Conservation (phyloP, 64 coral and sea anemone species). For the Montipora sp. region DNA sequence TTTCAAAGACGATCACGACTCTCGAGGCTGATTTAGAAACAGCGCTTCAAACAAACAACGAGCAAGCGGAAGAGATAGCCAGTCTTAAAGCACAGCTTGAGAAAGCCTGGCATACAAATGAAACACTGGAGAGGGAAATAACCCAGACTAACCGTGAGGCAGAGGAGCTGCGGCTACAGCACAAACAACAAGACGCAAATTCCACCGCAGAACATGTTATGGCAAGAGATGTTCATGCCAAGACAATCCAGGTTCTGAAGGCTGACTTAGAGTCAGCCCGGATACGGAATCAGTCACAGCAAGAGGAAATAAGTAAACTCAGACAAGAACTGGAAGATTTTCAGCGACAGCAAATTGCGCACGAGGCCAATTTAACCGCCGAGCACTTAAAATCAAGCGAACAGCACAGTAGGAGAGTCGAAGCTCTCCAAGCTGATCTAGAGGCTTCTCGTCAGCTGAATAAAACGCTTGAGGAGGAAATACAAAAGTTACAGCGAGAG, state of each 20-base stretch:
- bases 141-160: conserved; percentile 32
- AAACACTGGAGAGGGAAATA: conserved; percentile 40
- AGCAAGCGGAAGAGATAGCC: conserved; percentile 13
- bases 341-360: conserved; percentile 48
- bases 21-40: conserved; percentile 57
- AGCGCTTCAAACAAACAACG: conserved; percentile 48
- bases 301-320: conserved; percentile 1
- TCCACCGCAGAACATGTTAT: conserved; percentile 20
- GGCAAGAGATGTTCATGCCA: conserved; percentile 8
- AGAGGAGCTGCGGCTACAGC: conserved; percentile 27
- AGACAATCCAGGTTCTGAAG: conserved; percentile 15
- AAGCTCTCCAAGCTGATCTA: conserved; percentile 33
- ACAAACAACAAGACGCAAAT: conserved; percentile 23
- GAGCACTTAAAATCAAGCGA: conserved; percentile 34
- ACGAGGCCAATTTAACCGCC: conserved; percentile 48
- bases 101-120: conserved; percentile 41
- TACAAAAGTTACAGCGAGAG: conserved; percentile 31
- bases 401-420: conserved; percentile 9
- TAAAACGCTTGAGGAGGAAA: conserved; percentile 22
- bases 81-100: conserved; percentile 48
- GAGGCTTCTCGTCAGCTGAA: neutral
- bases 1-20: conserved; percentile 51
- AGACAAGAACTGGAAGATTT: conserved; percentile 48
- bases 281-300: conserved; percentile 2
- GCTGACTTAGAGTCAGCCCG: conserved; percentile 19